Percentiles rank a stretch among this genome's conserved stretches.
Conservation (phyloP, 2,113 vertebrate genomes). For the Cathartes aura region DNA sequence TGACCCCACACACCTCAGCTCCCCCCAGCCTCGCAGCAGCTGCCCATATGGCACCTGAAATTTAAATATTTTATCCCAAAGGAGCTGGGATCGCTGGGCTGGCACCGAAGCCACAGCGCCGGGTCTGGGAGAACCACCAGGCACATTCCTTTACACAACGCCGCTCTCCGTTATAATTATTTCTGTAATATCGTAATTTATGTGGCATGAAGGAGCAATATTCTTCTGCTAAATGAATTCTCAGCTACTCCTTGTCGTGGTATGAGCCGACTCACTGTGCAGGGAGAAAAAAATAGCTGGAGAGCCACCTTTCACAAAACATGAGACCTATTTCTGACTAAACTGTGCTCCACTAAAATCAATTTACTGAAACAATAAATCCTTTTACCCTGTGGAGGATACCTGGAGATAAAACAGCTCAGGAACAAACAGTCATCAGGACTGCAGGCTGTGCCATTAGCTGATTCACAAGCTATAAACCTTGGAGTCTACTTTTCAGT, state of each 20-base stretch:
- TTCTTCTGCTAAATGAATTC: conserved; percentile 57
- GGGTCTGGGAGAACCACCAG: background rate
- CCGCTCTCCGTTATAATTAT: background rate
- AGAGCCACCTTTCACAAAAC: conserved; percentile 17
- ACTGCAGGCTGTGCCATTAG: background rate
- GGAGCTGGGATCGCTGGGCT: background rate
- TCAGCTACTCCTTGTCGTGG: background rate
- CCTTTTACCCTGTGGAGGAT: conserved; percentile 8
- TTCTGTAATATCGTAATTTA: background rate
- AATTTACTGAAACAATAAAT: conserved; percentile 62
- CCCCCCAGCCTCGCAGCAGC: background rate
- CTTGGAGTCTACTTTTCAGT: background rate
- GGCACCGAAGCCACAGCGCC: accelerated
- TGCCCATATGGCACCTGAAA: background rate
- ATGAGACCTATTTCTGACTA: conserved; percentile 20
- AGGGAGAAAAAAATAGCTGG: background rate
- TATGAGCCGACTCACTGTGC: background rate
- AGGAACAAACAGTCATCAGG: conserved; percentile 6
- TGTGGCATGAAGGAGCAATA: conserved; percentile 49
- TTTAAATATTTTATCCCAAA: background rate
- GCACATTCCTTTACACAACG: background rate
- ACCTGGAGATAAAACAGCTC: conserved; percentile 37
- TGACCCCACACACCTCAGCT: background rate
- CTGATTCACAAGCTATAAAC: background rate
- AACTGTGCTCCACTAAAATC: conserved; percentile 42